phyloP scores from a whole-genome alignment of 2,797 vertebrate species.

The Gymnothorax reevesii region DNA sequence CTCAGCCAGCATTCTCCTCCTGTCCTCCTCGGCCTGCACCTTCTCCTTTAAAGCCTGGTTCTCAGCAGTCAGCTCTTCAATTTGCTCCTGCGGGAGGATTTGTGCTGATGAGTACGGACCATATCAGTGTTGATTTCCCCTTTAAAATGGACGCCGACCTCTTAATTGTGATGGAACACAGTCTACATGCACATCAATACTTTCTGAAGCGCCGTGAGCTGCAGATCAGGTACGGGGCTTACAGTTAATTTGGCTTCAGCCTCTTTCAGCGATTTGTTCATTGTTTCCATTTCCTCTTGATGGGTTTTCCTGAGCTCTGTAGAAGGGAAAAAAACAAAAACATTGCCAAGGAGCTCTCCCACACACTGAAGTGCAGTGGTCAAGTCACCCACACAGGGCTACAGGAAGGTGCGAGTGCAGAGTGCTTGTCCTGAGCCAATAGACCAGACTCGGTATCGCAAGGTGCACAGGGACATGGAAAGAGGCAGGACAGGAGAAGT shows the following conservation, averaged over 20 bases:
- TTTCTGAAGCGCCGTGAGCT: neutral
- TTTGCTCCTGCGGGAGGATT: conserved; percentile 74
- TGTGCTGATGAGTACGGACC: too few species aligned
- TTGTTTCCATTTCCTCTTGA: conserved; percentile 72
- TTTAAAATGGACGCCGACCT: neutral
- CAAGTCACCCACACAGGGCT: neutral
- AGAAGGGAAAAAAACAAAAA: conserved; percentile 35
- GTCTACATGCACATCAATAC: neutral
- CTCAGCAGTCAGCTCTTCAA: conserved; percentile 76
- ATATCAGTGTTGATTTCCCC: too few species aligned
- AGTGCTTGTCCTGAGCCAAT: neutral
- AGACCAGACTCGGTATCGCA: neutral
- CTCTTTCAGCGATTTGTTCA: conserved; percentile 77
- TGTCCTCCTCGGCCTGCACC: conserved; percentile 79
- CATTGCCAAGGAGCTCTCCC: neutral
- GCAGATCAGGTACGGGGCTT: conserved; percentile 39
- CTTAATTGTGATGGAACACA: neutral
- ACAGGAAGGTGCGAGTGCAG: neutral
- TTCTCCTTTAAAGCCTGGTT: conserved; percentile 81
- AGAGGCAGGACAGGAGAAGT: neutral
- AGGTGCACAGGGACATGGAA: neutral
- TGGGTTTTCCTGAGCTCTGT: conserved; percentile 82
- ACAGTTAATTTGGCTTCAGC: conserved; percentile 82
- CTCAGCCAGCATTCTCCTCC: conserved; percentile 73
- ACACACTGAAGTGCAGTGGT: neutral